Percentiles rank a stretch among this genome's conserved stretches.
These are phyloP conservation scores for Carabus problematicus DNA, from an alignment of 2,888 invertebrate species.

Conservation along the genomic window DNA sequence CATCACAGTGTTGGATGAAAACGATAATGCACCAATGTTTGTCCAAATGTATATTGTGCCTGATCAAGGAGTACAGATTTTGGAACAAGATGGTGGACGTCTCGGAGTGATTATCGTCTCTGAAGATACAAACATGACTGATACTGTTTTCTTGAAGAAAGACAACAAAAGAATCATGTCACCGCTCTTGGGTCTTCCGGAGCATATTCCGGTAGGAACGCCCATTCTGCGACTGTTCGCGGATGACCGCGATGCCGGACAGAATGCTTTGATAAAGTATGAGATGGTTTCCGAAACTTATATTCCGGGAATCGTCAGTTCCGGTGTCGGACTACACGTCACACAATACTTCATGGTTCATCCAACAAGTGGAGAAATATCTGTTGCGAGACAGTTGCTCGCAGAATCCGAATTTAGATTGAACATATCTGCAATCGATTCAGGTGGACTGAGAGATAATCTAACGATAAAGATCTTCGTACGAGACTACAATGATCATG, in stretches of 20 bases:
- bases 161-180: conserved; percentile 51
- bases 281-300: conserved; percentile 73
- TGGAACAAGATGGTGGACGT: conserved; percentile 68
- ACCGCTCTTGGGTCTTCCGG: conserved; percentile 74
- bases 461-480: conserved; percentile 76
- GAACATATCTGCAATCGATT: conserved; percentile 78
- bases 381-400: conserved; percentile 73
- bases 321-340: conserved; percentile 61
- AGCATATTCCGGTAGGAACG: conserved; percentile 74
- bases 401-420: conserved; percentile 79
- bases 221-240: conserved; percentile 74
- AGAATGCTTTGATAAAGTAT: conserved; percentile 75
- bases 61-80: conserved; percentile 69
- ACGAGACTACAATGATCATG: conserved; percentile 83
- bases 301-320: conserved; percentile 63
- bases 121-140: conserved; percentile 49
- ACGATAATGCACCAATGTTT: conserved; percentile 80
- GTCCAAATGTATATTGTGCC: conserved; percentile 71
- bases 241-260: conserved; percentile 74
- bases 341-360: conserved; percentile 79
- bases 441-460: conserved; percentile 75
- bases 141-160: conserved; percentile 15
- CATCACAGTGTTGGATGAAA: conserved; percentile 77
- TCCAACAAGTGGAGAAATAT: conserved; percentile 76
- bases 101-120: conserved; percentile 61